phyloP scores from a whole-genome alignment of 2,113 vertebrate genomes.

The Miniopterus natalensis region DNA sequence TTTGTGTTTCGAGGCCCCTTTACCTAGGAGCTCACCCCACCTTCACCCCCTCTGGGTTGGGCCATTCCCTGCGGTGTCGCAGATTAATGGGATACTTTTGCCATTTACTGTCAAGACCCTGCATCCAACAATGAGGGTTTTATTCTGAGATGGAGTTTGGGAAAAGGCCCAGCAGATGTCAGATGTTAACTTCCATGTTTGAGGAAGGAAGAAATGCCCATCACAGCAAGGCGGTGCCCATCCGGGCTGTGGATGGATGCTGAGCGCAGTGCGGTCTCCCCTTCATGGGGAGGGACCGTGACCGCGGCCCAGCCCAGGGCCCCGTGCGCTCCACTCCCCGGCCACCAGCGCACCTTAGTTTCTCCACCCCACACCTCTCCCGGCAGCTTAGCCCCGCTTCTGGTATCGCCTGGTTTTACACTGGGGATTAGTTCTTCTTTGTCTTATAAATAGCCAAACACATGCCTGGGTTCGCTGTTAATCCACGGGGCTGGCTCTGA shows the following conservation, averaged over 20 bases:
- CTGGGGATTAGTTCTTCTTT: constrained; percentile 45
- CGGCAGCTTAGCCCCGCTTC: not conserved
- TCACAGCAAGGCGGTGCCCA: not conserved
- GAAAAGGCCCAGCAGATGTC: not conserved
- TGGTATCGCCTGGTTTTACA: not conserved
- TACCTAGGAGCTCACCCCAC: too few relatives aligned
- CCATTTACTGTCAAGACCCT: not conserved
- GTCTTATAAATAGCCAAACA: constrained; percentile 63
- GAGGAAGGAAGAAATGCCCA: not conserved
- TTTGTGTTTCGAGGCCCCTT: not conserved
- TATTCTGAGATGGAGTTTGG: not conserved
- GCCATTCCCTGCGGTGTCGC: not conserved
- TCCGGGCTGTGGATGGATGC: not conserved
- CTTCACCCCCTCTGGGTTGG: rapidly evolving
- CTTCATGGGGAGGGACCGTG: too few relatives aligned
- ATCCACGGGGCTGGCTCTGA: not conserved
- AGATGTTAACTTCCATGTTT: not conserved
- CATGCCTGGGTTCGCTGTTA: not conserved
- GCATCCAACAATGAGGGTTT: not conserved
- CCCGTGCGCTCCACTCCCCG: too few relatives aligned
- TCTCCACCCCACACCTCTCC: not conserved
- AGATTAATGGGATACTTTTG: not conserved
- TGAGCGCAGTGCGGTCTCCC: too few relatives aligned
- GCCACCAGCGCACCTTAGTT: too few relatives aligned
- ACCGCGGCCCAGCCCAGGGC: too few relatives aligned